phyloP scores from a whole-genome alignment of 2,797 vertebrate genomes.

The Peromyscus melanophrys region DNA sequence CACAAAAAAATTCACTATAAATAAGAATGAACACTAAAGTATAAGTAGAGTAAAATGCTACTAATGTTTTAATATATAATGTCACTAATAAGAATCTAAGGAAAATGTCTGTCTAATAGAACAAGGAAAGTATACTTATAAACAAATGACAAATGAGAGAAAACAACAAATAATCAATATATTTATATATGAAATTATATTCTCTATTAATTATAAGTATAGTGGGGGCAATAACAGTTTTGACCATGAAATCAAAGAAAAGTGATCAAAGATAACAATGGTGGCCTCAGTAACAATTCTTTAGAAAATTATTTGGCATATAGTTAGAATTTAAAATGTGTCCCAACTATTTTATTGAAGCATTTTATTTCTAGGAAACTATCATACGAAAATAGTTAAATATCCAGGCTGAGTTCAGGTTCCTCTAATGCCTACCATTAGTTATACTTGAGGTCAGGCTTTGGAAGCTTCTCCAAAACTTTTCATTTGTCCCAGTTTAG shows the following conservation, averaged over 20 bases:
- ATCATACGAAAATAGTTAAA: conserved; percentile 41
- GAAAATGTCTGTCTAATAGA: not conserved
- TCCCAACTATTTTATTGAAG: conserved; percentile 16
- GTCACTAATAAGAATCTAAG: not conserved
- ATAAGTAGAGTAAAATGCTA: not conserved
- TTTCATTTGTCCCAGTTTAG: conserved; percentile 38
- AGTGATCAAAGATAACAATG: conserved; percentile 37
- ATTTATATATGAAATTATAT: conserved; percentile 35
- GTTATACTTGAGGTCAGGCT: conserved; percentile 24
- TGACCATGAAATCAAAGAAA: conserved; percentile 37
- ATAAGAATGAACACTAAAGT: conserved; percentile 40
- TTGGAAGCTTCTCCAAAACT: not conserved
- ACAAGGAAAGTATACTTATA: not conserved
- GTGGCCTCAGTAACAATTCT: not conserved
- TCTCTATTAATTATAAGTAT: not conserved
- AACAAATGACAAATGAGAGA: conserved; percentile 13
- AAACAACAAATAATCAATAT: not conserved
- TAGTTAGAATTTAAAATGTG: conserved; percentile 47
- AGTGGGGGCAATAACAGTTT: conserved; percentile 32
- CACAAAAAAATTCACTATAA: not conserved
- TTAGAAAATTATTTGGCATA: conserved; percentile 51
- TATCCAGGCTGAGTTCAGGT: conserved; percentile 26
- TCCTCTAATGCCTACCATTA: conserved; percentile 63
- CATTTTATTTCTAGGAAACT: conserved; percentile 27
- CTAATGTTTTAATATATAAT: conserved; percentile 40